phyloP scores from a whole-genome alignment of 1,140 invertebrate species.

The Bombus polaris region DNA sequence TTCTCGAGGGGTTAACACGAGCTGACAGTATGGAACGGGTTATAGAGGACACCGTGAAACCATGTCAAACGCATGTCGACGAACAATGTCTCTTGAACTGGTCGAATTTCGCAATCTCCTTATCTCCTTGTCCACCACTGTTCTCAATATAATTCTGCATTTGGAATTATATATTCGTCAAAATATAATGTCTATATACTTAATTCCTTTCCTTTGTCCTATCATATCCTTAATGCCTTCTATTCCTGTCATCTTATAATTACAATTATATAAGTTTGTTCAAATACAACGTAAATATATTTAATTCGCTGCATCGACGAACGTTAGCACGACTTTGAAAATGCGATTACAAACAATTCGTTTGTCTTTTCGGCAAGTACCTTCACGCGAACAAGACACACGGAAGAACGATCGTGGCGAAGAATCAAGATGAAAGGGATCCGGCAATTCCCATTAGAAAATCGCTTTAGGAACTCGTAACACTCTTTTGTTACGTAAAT shows the following conservation, averaged over 20 bases:
- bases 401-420: not conserved
- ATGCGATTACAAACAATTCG: not conserved
- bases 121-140: too few species aligned
- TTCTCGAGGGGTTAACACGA: constrained; percentile 48
- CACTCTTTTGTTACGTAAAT: constrained; percentile 46
- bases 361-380: not conserved
- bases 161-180: too few species aligned
- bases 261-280: not conserved
- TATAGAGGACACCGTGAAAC: constrained; percentile 25
- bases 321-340: not conserved
- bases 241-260: not conserved
- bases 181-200: too few species aligned
- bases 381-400: not conserved
- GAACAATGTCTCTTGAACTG: constrained; percentile 22
- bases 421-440: not conserved
- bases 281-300: too few species aligned
- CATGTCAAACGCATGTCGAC: constrained; percentile 36
- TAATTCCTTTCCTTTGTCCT: not conserved
- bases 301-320: too few species aligned
- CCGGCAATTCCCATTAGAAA: not conserved
- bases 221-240: not conserved
- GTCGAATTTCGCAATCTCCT: constrained; percentile 27
- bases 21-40: constrained; percentile 33
- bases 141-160: too few species aligned
- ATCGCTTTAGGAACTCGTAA: constrained; percentile 22